Conservation (phyloP, 2,113 vertebrate genomes). For the Mungos mungo region DNA sequence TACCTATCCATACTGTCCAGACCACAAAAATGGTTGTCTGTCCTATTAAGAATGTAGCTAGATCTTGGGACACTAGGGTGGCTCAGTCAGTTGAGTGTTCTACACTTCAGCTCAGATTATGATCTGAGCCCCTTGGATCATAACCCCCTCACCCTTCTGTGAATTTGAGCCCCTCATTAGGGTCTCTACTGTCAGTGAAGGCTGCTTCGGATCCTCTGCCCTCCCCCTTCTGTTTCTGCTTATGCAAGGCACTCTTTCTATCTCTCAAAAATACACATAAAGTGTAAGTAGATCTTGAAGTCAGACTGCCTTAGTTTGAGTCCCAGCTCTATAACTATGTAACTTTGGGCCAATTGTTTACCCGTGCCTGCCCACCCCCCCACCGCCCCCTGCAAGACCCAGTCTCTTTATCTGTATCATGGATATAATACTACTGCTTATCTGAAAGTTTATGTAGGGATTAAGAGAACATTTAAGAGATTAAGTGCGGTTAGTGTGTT, state of each 20-base stretch:
- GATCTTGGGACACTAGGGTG: neutral
- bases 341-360: neutral
- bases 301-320: neutral
- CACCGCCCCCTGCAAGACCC: neutral
- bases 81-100: too few species aligned
- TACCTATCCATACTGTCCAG: neutral
- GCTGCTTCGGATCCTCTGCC: too few species aligned
- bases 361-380: neutral
- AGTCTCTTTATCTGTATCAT: neutral
- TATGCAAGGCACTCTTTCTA: too few species aligned
- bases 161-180: too few species aligned
- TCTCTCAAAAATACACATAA: too few species aligned
- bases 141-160: too few species aligned
- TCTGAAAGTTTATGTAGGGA: neutral
- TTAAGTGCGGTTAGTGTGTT: conserved; percentile 1
- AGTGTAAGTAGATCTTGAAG: neutral
- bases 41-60: neutral
- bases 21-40: neutral
- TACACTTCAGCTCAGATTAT: too few species aligned
- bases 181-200: too few species aligned
- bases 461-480: neutral
- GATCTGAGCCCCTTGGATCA: too few species aligned
- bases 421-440: neutral
- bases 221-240: too few species aligned
- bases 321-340: neutral